A percentile compares a stretch with the other conserved stretches of the same genome.
Conservation (phyloP, 2,797 vertebrate species). For the Lacerta agilis region DNA sequence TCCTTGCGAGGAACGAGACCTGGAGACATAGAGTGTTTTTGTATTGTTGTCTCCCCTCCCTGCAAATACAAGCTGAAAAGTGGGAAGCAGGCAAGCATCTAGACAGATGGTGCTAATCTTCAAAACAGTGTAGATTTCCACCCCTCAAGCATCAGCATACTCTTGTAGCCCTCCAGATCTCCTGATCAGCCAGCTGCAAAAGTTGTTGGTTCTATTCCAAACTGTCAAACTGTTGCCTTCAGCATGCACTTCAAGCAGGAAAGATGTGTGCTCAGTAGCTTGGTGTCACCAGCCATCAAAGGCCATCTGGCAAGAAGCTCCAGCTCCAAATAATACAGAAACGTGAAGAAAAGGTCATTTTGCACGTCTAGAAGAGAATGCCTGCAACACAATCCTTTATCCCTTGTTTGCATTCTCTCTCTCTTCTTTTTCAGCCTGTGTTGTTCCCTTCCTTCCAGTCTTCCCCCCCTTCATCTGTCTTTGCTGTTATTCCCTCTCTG, state of each 20-base stretch:
- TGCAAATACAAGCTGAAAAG: not conserved
- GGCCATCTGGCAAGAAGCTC: not conserved
- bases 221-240: not conserved
- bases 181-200: not conserved
- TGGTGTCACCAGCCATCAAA: not conserved
- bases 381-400: not conserved
- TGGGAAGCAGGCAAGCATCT: not conserved
- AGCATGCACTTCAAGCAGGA: too few species aligned
- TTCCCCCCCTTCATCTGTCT: not conserved
- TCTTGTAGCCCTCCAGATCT: not conserved
- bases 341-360: not conserved
- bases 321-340: not conserved
- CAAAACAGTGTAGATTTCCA: not conserved
- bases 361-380: not conserved
- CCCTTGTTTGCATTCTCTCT: not conserved
- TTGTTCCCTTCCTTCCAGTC: not conserved
- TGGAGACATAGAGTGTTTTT: not conserved
- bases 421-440: not conserved
- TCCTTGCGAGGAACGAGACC: not conserved
- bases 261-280: not conserved
- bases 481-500: not conserved
- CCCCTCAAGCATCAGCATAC: not conserved
- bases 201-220: not conserved
- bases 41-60: not conserved
- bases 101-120: not conserved